A percentile compares a stretch with the other conserved stretches of the same genome.
These are phyloP conservation scores for Gorsachius magnificus DNA, from an alignment of 2,797 vertebrate species.

Conservation along the genomic window DNA sequence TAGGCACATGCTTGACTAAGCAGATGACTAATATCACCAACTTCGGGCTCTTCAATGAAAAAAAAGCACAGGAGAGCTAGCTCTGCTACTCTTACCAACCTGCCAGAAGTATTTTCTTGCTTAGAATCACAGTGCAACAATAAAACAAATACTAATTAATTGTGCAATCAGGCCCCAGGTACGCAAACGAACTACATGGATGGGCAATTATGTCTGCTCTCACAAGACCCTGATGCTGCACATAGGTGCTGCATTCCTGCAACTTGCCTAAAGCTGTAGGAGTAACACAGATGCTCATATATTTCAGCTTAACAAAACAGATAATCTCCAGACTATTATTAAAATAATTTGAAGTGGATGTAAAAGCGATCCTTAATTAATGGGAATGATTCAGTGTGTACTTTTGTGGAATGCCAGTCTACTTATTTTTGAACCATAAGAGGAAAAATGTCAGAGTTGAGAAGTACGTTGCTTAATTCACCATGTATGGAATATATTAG, in stretches of 20 bases:
- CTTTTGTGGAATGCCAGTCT: slow-evolving; percentile 44
- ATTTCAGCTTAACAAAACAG: slow-evolving; percentile 59
- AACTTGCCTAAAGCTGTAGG: slow-evolving; percentile 22
- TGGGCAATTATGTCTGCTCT: background rate
- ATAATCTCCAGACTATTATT: slow-evolving; percentile 63
- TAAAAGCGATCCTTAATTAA: slow-evolving; percentile 58
- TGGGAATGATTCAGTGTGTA: slow-evolving; percentile 56
- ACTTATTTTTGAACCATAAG: slow-evolving; percentile 48
- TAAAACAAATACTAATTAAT: background rate
- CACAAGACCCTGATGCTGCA: background rate
- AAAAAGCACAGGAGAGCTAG: background rate
- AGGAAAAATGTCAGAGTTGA: slow-evolving; percentile 33
- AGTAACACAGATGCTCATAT: slow-evolving; percentile 38
- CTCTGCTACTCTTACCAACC: background rate
- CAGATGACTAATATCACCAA: background rate
- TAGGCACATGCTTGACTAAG: background rate
- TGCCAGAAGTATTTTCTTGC: background rate
- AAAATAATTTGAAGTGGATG: slow-evolving; percentile 60
- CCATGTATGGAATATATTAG: background rate
- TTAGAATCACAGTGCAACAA: background rate
- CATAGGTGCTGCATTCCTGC: slow-evolving; percentile 19
- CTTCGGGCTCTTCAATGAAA: background rate
- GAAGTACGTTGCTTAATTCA: background rate
- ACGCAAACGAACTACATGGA: background rate
- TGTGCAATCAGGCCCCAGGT: background rate